These are phyloP conservation scores for Nanorana parkeri DNA, from an alignment of 2,113 vertebrate genomes.

Conservation along the genomic window DNA sequence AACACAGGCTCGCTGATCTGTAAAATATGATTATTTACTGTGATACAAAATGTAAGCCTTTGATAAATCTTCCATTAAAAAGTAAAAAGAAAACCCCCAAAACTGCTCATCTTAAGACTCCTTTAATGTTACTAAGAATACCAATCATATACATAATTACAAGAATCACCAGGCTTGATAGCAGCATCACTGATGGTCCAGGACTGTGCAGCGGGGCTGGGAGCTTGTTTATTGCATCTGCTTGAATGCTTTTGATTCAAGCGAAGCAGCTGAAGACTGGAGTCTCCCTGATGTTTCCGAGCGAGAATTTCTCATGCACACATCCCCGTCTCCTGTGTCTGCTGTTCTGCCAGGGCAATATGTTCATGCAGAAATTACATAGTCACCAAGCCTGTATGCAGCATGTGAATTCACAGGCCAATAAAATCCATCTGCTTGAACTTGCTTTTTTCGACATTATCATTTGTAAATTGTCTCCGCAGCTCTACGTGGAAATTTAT, in stretches of 20 bases:
- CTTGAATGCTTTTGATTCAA: slow-evolving; percentile 24
- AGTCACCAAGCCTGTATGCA: slow-evolving; percentile 34
- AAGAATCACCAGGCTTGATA: slow-evolving; percentile 4
- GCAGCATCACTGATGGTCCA: not conserved
- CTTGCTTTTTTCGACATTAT: slow-evolving; percentile 23
- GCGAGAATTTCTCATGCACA: slow-evolving; percentile 45
- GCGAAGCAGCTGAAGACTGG: slow-evolving; percentile 40
- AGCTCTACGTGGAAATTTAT: slow-evolving; percentile 21
- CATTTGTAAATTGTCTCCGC: slow-evolving; percentile 13
- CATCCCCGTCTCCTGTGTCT: slow-evolving; percentile 6
- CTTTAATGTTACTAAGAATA: too few species aligned
- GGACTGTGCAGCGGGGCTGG: slow-evolving; percentile 4
- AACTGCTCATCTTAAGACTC: too few species aligned
- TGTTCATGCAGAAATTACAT: slow-evolving; percentile 3
- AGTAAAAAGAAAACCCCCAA: too few species aligned
- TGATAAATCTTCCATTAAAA: too few species aligned
- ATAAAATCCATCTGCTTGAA: slow-evolving; percentile 43
- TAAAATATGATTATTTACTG: too few species aligned
- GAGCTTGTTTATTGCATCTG: slow-evolving; percentile 37
- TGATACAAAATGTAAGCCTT: too few species aligned
- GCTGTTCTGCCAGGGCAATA: slow-evolving; percentile 23
- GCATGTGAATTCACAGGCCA: slow-evolving; percentile 40
- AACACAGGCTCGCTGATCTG: too few species aligned
- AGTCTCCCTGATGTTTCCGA: slow-evolving; percentile 48
- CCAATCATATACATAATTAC: not conserved